These are phyloP conservation scores for Bimastos eiseni DNA, from an alignment of 2,888 invertebrate species.

Conservation along the genomic window DNA sequence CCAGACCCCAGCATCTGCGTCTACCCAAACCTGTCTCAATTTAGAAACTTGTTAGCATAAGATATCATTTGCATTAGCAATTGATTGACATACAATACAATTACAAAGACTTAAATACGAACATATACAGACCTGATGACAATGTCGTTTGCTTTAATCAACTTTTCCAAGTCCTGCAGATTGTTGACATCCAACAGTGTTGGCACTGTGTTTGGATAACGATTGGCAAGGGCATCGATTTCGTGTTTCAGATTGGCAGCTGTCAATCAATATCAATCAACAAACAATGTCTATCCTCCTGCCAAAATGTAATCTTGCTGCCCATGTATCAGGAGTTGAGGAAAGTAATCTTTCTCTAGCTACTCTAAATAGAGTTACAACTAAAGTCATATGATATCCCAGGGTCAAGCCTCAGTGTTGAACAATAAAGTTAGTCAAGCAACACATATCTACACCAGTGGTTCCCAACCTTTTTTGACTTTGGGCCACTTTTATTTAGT, in stretches of 20 bases:
- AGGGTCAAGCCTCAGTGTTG: not conserved
- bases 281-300: not conserved
- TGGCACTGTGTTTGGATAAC: slow-evolving; percentile 73
- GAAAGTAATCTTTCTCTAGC: not conserved
- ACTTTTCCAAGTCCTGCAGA: slow-evolving; percentile 70
- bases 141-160: slow-evolving; percentile 71
- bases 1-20: not conserved
- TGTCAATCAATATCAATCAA: slow-evolving; percentile 50
- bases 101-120: not conserved
- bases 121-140: slow-evolving; percentile 61
- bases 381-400: not conserved
- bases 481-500: too few species aligned
- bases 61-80: not conserved
- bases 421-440: too few species aligned
- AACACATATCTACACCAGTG: too few species aligned
- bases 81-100: not conserved
- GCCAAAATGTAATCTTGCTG: not conserved
- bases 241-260: slow-evolving; percentile 84
- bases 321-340: not conserved
- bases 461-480: too few species aligned
- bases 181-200: slow-evolving; percentile 82
- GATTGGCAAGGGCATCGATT: slow-evolving; percentile 78
- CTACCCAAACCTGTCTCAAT: not conserved
- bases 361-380: not conserved
- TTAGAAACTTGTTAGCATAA: too few species aligned